Base-by-base conservation (phyloP, 2,888 invertebrate genomes). In the Neuroscelio doddi region DNA sequence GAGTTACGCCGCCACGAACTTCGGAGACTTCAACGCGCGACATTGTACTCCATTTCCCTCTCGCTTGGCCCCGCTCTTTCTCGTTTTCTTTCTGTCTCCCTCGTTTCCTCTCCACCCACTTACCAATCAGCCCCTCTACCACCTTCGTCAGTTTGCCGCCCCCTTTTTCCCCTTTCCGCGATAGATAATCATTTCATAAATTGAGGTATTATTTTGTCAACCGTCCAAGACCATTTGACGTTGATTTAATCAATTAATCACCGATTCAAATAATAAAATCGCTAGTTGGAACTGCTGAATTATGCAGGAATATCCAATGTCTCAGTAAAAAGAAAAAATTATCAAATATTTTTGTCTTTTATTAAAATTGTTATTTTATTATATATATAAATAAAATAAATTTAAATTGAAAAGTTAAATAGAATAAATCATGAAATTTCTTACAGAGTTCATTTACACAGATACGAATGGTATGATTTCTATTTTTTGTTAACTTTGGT, bases 11-110 rank as follows among this genome's bases (percentile, higher is more conserved):
- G 36, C 32, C 12, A 46, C 57, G 50, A 62, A 52, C 56, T 63
- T 74, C 72, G 80, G 83, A 83, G 84, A 83, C 74, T 84, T 84
- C 76, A 80, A 83, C 76, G 83, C 84, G 75, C 76, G 81, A 79
- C 76, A 74, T 64, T 66, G 51, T 68, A 66, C 69, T 65, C 64
- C 64, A 45, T 64, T 65, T 67, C 63, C 70, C 64, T 69, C 71
- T 68, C 65, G 66, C 69, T 49, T 61, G 52, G 56, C 70, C 46
- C 47, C 58, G 58, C 66, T 58, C 64, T 64, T 69, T 64, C 50
- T 64, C 61, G 52, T 64, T 69, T 58, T 69, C 65, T 64, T 65
- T 62, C 64, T 27, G 46, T 51, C 64, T 59, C 50, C 59, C 70
- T 64, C 65, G 69, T 57, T 62, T 63, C 61, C 65, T 64, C 64